A percentile compares a stretch with the other conserved stretches of the same genome.
phyloP scores from a whole-genome alignment of 30 jellyfish, hydroid and myxozoan genomes.

The Phacellophora camtschatica region DNA sequence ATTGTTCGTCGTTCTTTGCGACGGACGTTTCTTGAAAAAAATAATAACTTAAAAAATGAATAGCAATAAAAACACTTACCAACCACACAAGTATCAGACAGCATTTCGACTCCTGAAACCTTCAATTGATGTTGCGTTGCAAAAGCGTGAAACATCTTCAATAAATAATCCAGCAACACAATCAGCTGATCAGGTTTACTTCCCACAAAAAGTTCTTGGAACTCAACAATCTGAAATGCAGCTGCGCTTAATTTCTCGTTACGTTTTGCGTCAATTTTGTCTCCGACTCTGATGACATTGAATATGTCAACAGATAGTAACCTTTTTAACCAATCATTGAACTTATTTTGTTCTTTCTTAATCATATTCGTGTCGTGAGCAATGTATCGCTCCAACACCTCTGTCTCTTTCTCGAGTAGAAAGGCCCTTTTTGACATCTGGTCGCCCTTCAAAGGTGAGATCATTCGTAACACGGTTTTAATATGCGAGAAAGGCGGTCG shows the following conservation, averaged over 20 bases:
- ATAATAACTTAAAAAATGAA: no score
- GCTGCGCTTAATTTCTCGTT: slow-evolving; percentile 47
- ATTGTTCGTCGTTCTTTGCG: neutral
- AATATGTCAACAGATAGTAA: slow-evolving; percentile 36
- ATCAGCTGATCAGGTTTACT: slow-evolving; percentile 60
- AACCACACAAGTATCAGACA: slow-evolving; percentile 17
- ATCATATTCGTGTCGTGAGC: slow-evolving; percentile 77
- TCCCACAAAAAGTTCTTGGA: slow-evolving; percentile 24
- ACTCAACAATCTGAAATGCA: slow-evolving; percentile 46
- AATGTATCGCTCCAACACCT: slow-evolving; percentile 73
- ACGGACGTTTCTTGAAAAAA: neutral
- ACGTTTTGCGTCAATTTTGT: slow-evolving; percentile 12
- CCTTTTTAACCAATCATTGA: slow-evolving; percentile 59
- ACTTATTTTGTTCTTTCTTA: slow-evolving; percentile 63
- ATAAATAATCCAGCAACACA: slow-evolving; percentile 51
- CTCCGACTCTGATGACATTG: slow-evolving; percentile 1
- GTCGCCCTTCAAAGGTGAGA: slow-evolving; percentile 86
- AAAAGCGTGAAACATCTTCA: slow-evolving; percentile 40
- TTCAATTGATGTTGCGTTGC: slow-evolving; percentile 19
- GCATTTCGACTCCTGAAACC: slow-evolving; percentile 27
- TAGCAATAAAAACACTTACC: slow-evolving; percentile 38
- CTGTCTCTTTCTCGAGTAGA: slow-evolving; percentile 83
- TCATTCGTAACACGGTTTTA: slow-evolving; percentile 30
- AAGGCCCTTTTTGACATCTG: slow-evolving; percentile 72
- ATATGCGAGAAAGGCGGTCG: slow-evolving; percentile 85